Percentiles rank a stretch among this genome's conserved stretches.
phyloP scores from a whole-genome alignment of 64 coral and sea anemone genomes.

The Exaiptasia diaphana region DNA sequence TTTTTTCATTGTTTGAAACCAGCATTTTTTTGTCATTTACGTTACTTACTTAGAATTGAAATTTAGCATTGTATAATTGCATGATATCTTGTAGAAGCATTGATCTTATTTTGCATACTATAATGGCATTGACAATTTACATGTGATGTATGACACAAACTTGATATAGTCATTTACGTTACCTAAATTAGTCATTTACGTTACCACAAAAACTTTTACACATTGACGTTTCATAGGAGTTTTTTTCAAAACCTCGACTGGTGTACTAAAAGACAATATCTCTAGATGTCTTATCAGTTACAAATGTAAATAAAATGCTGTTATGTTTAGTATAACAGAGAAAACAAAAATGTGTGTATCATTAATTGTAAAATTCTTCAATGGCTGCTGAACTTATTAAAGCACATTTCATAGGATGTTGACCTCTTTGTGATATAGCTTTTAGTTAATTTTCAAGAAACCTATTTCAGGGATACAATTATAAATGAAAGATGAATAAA shows the following conservation, averaged over 20 bases:
- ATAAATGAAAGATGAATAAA: too few species aligned
- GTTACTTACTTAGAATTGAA: not conserved
- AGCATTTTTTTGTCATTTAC: not conserved
- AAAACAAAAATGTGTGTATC: not conserved
- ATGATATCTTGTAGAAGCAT: not conserved
- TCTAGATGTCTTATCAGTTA: not conserved
- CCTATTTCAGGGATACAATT: too few species aligned
- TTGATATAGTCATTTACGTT: not conserved
- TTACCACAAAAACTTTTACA: too few species aligned
- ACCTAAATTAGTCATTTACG: not conserved
- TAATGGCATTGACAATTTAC: not conserved
- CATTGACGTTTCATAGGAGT: not conserved
- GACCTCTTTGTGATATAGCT: too few species aligned
- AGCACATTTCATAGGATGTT: too few species aligned
- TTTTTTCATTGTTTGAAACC: not conserved
- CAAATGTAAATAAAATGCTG: not conserved
- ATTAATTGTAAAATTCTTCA: not conserved
- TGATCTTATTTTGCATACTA: not conserved
- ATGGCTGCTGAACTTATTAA: not conserved
- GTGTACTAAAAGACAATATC: too few species aligned
- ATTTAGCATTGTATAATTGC: not conserved
- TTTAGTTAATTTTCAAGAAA: too few species aligned
- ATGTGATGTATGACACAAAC: not conserved
- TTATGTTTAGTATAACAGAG: not conserved
- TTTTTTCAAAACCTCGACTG: too few species aligned